Evolutionary conservation across 2,797 vertebrate genomes (phyloP).

Genomic region (Babyrousa celebensis): DNA sequence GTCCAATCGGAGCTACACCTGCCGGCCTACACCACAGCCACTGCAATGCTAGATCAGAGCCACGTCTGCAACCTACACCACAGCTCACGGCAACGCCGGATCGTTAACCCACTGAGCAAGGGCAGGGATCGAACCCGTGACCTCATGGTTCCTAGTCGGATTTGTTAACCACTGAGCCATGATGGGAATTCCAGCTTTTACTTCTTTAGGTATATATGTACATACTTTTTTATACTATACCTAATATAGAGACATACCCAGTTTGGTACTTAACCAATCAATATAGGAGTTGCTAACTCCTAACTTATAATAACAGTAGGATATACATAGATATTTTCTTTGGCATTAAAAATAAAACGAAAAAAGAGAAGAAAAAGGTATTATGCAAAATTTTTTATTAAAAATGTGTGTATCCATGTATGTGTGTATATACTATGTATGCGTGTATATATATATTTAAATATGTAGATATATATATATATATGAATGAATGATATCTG

Average conservation of each 20-base stretch:
- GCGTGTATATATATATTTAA: too few relatives aligned
- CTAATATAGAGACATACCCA: constrained; percentile 27
- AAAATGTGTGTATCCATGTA: not conserved
- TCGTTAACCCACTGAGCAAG: too few relatives aligned
- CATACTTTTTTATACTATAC: constrained; percentile 45
- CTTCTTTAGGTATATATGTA: not conserved
- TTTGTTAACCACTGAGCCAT: too few relatives aligned
- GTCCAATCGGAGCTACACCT: too few relatives aligned
- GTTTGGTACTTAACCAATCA: constrained; percentile 44
- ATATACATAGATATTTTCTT: constrained; percentile 21
- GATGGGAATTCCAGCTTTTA: too few relatives aligned
- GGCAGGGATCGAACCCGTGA: too few relatives aligned
- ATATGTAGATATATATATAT: not conserved
- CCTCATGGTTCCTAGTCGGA: too few relatives aligned
- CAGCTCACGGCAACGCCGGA: too few relatives aligned
- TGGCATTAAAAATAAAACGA: constrained; percentile 64
- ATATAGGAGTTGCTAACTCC: constrained; percentile 26
- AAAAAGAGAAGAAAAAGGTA: constrained; percentile 9
- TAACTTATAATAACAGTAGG: constrained; percentile 61
- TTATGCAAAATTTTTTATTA: not conserved
- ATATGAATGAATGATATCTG: not conserved
- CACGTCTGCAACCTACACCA: too few relatives aligned
- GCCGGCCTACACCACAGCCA: too few relatives aligned
- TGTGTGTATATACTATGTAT: not conserved
- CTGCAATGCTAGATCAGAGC: too few relatives aligned